Base-by-base conservation (phyloP, 1,140 invertebrate genomes). In the Notospermus geniculatus region DNA sequence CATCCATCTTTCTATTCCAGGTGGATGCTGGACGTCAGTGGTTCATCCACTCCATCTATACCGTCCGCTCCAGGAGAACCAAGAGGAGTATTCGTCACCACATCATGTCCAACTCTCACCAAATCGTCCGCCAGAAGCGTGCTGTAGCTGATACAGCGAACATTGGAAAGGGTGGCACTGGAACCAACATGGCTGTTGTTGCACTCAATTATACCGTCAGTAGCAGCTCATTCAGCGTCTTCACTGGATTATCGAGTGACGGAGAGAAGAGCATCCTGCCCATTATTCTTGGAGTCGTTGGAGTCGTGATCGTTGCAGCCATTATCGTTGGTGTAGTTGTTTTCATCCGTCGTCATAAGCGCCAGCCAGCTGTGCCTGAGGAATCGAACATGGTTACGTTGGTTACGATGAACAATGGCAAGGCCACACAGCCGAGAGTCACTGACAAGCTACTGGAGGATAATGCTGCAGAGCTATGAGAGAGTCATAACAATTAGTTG, bases 1-100 rank as follows among this genome's bases (percentile, higher is more conserved):
- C 58, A 29, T 46, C n/a, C 25, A 9, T 59, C 22, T 59, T 56
- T 53, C 52, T 57, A 32, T 66, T 63, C 30, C 60, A 81, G 79
- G 73, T 73, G 25, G 76, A 79, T n/a, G 57, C 68, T 39, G 78
- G 75, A 2, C 68, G 74, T 17, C 77, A 80, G 54, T 83, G 81
- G 81, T 83, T 79, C 57, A 60, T 83, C 0, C 81, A 83, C 55
- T 72, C 73, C 29, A 77, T 82, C 45, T 83, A 80, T 62, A 75
- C 74, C 27, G 65, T 82, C 4, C 67, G 70, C 23, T 76, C 78
- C 2, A 63, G 66, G 22, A 61, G 64, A 13, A 73, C 68, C 2
- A 73, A 72, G 59, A 61, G 75, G 2, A 75, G 73, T 60, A 57
- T 67, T 13, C 17, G 59, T n/a, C 41, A 63, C 19, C 45, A 57